Percentiles rank a stretch among this genome's conserved stretches.
phyloP scores from a whole-genome alignment of 2,797 vertebrate genomes.

The Lycodopsis pacificus region DNA sequence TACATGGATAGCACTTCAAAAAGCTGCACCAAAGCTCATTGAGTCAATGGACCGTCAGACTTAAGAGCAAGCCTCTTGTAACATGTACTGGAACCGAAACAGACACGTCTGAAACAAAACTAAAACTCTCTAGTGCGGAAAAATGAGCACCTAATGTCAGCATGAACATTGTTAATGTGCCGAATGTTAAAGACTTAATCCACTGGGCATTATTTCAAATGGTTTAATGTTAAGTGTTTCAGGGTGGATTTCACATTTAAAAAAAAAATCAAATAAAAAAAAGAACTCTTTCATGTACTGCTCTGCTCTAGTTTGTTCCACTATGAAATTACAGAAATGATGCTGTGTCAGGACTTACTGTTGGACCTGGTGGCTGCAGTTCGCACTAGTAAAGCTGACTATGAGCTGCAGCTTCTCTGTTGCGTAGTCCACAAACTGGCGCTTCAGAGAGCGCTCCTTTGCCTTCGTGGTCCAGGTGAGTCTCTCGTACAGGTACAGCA shows the following conservation, averaged over 20 bases:
- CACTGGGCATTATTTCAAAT: background rate
- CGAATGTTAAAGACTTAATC: background rate
- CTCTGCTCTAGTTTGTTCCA: background rate
- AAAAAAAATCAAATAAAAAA: background rate
- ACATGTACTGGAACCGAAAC: background rate
- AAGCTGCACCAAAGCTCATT: background rate
- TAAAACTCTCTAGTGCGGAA: background rate
- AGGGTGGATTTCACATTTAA: background rate
- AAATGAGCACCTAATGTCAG: background rate
- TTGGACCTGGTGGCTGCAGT: conserved; percentile 98
- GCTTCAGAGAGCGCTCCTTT: conserved; percentile 93
- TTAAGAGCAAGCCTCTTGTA: background rate
- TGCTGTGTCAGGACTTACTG: conserved; percentile 86
- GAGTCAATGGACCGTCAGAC: background rate
- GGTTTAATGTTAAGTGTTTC: background rate
- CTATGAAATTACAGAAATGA: background rate
- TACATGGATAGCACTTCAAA: background rate
- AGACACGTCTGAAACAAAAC: background rate
- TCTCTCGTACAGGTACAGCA: conserved; percentile 93
- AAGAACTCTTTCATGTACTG: background rate
- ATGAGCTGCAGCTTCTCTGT: conserved; percentile 95
- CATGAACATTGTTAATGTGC: background rate
- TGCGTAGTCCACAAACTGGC: conserved; percentile 96
- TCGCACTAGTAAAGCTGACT: conserved; percentile 94
- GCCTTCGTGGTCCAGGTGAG: conserved; percentile 96